Conservation (phyloP, 2,888 invertebrate species). For the Sicus ferrugineus region DNA sequence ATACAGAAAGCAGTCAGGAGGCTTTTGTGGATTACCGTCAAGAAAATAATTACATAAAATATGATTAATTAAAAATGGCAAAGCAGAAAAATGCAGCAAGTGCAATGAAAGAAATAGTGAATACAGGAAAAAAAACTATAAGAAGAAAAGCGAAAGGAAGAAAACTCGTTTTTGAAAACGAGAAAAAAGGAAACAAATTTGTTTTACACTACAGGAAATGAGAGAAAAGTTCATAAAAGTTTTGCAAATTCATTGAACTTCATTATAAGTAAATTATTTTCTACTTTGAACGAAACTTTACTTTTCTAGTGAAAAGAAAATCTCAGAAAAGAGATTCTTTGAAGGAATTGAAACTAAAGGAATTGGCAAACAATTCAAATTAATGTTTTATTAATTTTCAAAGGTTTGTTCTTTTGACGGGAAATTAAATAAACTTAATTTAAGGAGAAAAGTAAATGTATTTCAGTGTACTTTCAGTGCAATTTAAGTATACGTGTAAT, state of each 20-base stretch:
- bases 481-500: too few species aligned
- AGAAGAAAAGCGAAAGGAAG: too few species aligned
- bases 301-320: too few species aligned
- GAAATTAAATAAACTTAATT: too few species aligned
- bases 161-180: not conserved
- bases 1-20: not conserved
- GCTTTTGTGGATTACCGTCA: not conserved
- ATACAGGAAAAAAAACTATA: too few species aligned
- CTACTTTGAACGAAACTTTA: not conserved
- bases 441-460: too few species aligned
- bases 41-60: slow-evolving; percentile 14
- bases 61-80: slow-evolving; percentile 25
- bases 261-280: not conserved
- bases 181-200: not conserved
- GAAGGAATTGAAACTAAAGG: too few species aligned
- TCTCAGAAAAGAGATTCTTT: too few species aligned
- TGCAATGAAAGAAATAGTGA: not conserved
- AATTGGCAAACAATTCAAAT: too few species aligned
- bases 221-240: not conserved
- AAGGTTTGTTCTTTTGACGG: too few species aligned
- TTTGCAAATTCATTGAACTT: slow-evolving; percentile 19
- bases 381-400: too few species aligned
- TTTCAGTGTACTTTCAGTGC: too few species aligned
- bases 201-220: not conserved
- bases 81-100: not conserved